Evolutionary conservation across 2,113 vertebrate species (phyloP).

Genomic region (Phoenicopterus ruber): DNA sequence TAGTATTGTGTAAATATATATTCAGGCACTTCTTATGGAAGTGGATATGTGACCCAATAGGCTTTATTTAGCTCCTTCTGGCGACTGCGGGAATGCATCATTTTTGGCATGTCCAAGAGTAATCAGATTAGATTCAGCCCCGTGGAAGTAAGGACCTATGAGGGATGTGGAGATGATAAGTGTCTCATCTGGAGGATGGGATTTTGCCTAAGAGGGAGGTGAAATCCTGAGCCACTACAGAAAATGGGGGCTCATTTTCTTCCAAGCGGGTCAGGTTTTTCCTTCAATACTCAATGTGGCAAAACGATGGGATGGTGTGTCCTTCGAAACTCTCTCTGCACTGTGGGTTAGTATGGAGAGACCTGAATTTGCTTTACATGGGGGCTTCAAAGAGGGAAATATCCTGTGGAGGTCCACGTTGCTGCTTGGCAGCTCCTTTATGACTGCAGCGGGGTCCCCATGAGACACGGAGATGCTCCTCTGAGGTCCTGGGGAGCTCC

Average conservation of each 20-base stretch:
- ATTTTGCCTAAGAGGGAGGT: not conserved
- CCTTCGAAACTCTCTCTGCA: not conserved
- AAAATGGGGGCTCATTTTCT: accelerated
- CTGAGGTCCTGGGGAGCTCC: not conserved
- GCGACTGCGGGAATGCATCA: not conserved
- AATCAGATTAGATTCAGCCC: not conserved
- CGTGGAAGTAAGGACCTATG: not conserved
- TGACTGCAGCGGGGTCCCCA: not conserved
- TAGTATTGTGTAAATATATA: not conserved
- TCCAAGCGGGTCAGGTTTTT: not conserved
- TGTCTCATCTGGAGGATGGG: not conserved
- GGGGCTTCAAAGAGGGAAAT: not conserved
- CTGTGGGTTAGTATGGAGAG: accelerated
- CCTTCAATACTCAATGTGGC: accelerated
- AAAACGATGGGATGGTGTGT: not conserved
- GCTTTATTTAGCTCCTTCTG: not conserved
- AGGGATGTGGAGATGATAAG: not conserved
- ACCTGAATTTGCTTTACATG: not conserved
- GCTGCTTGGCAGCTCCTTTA: not conserved
- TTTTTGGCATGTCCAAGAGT: not conserved
- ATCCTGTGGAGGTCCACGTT: not conserved
- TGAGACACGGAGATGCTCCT: not conserved
- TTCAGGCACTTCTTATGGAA: not conserved
- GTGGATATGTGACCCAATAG: not conserved
- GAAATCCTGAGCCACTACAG: not conserved